Evolutionary conservation across 2,113 vertebrate species (phyloP).

Genomic region (Heterotis niloticus): DNA sequence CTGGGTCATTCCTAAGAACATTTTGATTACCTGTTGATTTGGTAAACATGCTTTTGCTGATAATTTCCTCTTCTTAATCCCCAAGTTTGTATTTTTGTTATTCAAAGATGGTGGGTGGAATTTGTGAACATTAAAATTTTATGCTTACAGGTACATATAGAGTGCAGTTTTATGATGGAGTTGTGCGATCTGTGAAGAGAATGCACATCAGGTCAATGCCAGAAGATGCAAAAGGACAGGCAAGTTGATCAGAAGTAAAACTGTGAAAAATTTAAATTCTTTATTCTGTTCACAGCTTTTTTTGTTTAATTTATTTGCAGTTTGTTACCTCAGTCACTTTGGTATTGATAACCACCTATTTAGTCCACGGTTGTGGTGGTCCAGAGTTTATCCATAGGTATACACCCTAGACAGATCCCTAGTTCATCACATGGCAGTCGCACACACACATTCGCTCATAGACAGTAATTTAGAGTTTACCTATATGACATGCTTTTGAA

Average conservation of each 20-base stretch:
- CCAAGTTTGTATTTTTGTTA: no score
- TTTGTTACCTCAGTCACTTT: background rate
- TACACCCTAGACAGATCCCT: no score
- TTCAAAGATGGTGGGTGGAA: background rate
- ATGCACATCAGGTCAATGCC: slow-evolving; percentile 90
- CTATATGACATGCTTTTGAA: no score
- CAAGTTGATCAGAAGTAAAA: slow-evolving; percentile 51
- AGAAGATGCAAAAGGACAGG: slow-evolving; percentile 85
- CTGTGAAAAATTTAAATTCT: background rate
- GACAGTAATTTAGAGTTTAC: no score
- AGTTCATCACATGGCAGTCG: no score
- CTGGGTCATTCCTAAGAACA: background rate
- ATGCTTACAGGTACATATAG: slow-evolving; percentile 75
- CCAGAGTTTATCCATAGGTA: no score
- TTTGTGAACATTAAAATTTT: background rate
- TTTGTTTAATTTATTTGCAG: background rate
- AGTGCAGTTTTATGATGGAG: slow-evolving; percentile 86
- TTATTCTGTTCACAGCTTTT: background rate
- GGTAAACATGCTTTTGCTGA: background rate
- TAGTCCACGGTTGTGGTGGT: no score
- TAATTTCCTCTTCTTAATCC: background rate
- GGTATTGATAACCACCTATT: no score
- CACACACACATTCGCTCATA: no score
- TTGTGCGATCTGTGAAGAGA: slow-evolving; percentile 83
- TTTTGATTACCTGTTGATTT: background rate